Evolutionary conservation across 1,140 invertebrate species (phyloP).

Genomic region (Belonocnema kinseyi): DNA sequence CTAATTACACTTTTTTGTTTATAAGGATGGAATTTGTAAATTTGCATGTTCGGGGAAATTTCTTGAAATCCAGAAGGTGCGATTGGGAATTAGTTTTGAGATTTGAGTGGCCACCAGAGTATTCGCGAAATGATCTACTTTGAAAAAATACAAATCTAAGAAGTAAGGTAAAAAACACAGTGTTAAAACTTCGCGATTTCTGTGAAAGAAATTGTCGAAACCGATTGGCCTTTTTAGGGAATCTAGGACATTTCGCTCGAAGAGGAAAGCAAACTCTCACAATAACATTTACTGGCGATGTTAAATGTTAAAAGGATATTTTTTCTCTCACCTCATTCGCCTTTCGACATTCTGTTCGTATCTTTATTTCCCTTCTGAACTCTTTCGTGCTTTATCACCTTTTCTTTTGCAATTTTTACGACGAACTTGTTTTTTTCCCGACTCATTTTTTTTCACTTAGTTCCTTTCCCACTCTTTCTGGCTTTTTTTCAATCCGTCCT

Average conservation of each 20-base stretch:
- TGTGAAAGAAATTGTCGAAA: conserved; percentile 8
- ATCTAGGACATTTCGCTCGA: conserved; percentile 20
- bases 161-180: too few relatives aligned
- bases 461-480: not conserved
- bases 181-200: not conserved
- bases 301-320: not conserved
- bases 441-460: conserved; percentile 10
- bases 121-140: too few relatives aligned
- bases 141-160: too few relatives aligned
- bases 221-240: conserved; percentile 26
- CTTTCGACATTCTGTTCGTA: not conserved
- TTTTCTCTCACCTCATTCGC: not conserved
- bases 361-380: conserved; percentile 13
- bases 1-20: too few relatives aligned
- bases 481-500: not conserved
- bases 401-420: conserved; percentile 2
- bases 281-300: not conserved
- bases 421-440: conserved; percentile 24
- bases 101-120: too few relatives aligned
- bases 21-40: too few relatives aligned
- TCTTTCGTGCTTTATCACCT: conserved; percentile 16
- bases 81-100: too few relatives aligned
- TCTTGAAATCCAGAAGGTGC: too few relatives aligned
- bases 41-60: too few relatives aligned
- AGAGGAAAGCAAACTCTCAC: conserved; percentile 7